Conservation (phyloP, 2,888 invertebrate genomes). For the Drosophila sordidapex region DNA sequence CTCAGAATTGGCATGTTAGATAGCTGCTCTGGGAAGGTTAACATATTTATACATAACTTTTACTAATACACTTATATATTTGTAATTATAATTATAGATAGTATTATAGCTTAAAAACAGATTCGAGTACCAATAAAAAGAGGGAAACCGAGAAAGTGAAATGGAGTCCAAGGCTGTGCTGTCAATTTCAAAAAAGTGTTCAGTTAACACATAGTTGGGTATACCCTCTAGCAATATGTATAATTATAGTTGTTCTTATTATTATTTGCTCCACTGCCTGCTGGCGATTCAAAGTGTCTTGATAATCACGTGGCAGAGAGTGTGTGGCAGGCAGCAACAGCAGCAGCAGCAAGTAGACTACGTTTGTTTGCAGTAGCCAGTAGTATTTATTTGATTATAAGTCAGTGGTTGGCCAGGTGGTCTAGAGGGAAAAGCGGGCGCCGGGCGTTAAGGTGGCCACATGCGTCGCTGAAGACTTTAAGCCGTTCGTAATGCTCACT, state of each 20-base stretch:
- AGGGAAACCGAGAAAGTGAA: background rate
- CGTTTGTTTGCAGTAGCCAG: constrained; percentile 11
- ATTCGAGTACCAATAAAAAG: background rate
- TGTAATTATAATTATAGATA: background rate
- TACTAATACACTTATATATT: background rate
- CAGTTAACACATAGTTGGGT: background rate
- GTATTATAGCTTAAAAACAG: background rate
- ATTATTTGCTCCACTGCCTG: constrained; percentile 24
- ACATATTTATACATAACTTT: background rate
- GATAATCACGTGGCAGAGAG: constrained; percentile 64
- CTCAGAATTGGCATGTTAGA: background rate
- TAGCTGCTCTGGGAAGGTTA: background rate
- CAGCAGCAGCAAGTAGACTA: constrained; percentile 3
- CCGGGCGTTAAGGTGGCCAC: constrained; percentile 26
- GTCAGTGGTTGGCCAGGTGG: constrained; percentile 19
- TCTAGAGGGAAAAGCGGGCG: background rate
- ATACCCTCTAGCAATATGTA: background rate
- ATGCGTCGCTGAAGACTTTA: constrained; percentile 80
- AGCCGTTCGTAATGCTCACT: constrained; percentile 84
- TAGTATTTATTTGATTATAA: constrained; percentile 76
- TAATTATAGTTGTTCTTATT: constrained; percentile 17
- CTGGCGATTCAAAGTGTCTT: constrained; percentile 46
- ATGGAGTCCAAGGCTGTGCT: background rate
- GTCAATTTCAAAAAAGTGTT: background rate
- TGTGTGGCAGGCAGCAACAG: constrained; percentile 15